These are phyloP conservation scores for Phaonia tiefii DNA, from an alignment of 2,888 invertebrate species.

Conservation along the genomic window DNA sequence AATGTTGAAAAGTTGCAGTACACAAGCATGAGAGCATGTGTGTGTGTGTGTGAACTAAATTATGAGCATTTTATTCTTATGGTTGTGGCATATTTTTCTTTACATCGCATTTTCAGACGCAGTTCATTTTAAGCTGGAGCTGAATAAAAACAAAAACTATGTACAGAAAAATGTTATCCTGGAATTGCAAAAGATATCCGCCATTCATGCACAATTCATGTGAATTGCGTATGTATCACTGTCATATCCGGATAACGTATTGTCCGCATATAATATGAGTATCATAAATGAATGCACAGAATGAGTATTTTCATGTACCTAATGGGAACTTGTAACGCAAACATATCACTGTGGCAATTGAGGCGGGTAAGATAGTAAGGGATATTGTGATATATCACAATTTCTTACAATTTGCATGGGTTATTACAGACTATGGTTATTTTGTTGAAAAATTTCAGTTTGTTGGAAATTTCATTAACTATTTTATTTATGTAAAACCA, in stretches of 20 bases:
- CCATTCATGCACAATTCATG: slow-evolving; percentile 14
- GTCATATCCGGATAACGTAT: slow-evolving; percentile 51
- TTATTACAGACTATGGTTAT: too few species aligned
- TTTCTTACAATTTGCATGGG: slow-evolving; percentile 15
- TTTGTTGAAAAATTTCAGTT: too few species aligned
- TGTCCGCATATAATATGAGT: slow-evolving; percentile 27
- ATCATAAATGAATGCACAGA: slow-evolving; percentile 31
- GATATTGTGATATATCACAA: slow-evolving; percentile 26
- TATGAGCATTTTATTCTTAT: slow-evolving; percentile 50
- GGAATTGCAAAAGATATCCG: too few species aligned
- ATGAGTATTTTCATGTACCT: slow-evolving; percentile 12
- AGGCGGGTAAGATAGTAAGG: not conserved
- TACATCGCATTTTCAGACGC: not conserved
- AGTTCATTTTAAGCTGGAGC: not conserved
- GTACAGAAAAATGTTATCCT: too few species aligned
- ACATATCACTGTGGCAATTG: not conserved
- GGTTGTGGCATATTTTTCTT: slow-evolving; percentile 47
- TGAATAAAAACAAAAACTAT: too few species aligned
- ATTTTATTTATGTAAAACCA: too few species aligned
- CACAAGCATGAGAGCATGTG: slow-evolving; percentile 14
- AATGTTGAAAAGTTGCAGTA: slow-evolving; percentile 20
- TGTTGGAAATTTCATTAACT: too few species aligned
- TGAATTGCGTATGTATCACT: slow-evolving; percentile 44
- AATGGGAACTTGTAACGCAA: not conserved
- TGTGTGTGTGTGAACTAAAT: slow-evolving; percentile 37